Evolutionary conservation across 2,888 invertebrate species (phyloP).

Genomic region (Rambutsinella grinnellia): DNA sequence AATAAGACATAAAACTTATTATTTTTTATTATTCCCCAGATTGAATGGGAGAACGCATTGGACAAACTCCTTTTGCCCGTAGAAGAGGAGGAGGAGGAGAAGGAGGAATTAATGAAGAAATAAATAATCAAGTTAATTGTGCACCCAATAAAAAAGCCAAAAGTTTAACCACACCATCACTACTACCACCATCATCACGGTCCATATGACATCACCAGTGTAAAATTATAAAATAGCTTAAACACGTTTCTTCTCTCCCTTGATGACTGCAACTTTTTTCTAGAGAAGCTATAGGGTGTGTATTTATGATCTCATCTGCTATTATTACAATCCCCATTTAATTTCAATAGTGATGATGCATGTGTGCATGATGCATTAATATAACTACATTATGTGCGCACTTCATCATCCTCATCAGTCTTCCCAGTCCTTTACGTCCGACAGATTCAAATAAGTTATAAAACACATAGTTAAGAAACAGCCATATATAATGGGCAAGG

Average conservation of each 20-base stretch:
- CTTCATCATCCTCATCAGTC: conserved; percentile 10
- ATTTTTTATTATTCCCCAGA: conserved; percentile 3
- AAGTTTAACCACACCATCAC: neutral
- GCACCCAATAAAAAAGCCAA: conserved; percentile 39
- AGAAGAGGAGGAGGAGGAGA: conserved; percentile 30
- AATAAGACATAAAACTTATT: conserved; percentile 39
- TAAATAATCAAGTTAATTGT: conserved; percentile 47
- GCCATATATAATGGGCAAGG: conserved; percentile 10
- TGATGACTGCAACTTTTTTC: neutral
- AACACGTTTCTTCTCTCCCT: too few relatives aligned
- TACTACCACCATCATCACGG: neutral
- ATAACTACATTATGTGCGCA: conserved; percentile 10
- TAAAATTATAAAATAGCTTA: neutral
- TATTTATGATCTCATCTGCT: conserved; percentile 25
- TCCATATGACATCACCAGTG: neutral
- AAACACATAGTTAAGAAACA: too few relatives aligned
- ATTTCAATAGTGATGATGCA: neutral
- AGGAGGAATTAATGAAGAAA: conserved; percentile 49
- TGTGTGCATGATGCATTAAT: conserved; percentile 9
- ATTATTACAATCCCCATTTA: conserved; percentile 2
- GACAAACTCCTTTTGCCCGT: neutral
- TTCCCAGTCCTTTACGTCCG: neutral
- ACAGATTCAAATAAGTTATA: conserved; percentile 34
- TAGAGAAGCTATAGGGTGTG: conserved; percentile 12
- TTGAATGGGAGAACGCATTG: conserved; percentile 16